Base-by-base conservation (phyloP, 2,113 vertebrate genomes). In the Balaeniceps rex region DNA sequence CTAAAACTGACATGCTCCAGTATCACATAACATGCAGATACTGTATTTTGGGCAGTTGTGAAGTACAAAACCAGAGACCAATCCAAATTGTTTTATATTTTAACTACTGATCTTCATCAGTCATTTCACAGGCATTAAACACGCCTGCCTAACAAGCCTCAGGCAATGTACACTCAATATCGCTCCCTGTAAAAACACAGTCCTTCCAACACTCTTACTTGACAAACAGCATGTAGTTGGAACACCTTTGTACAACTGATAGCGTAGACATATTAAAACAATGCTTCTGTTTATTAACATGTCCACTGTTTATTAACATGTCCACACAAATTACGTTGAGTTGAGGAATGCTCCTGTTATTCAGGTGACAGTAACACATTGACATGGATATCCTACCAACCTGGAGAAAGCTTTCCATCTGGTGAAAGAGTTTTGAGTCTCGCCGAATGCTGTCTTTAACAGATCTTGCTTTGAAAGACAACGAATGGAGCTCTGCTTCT, bases 341-440 rank as follows among this genome's bases (percentile, higher is more conserved):
- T 64, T 61, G 14, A 54, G 54, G 28, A 77, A 85, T 49, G 71
- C 40, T 51, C 47, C 69, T 34, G 38, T 42, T 33, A 64, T 33
- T 92, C 60, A 71, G 64, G 60, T 0, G 2, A 88, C 22, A 70
- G 25, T 14, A 91, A 85, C 44, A 44, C 31, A 29, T 46, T 42
- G 82, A 66, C 49, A 84, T 1, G 1, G 63, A 72, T 28, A 60
- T 22, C 44, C 70, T 69, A 98, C 96, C 94, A 95, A 99, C 99
- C 99, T 99, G 98, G 70, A 99, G 98, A 95, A 99, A 99, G 29
- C 98, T 97, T 95, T 99, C 98, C 97, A 99, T 98, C 98, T 99
- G 99, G 90, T 97, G 98, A 88, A 97, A 97, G 23, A 99, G 98
- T 83, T 99, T 99, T 15, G 97, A 65, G 76, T 99, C 99, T 68